These are phyloP conservation scores for Dendrolimus punctatus DNA, from an alignment of 1,140 invertebrate genomes.

Conservation along the genomic window DNA sequence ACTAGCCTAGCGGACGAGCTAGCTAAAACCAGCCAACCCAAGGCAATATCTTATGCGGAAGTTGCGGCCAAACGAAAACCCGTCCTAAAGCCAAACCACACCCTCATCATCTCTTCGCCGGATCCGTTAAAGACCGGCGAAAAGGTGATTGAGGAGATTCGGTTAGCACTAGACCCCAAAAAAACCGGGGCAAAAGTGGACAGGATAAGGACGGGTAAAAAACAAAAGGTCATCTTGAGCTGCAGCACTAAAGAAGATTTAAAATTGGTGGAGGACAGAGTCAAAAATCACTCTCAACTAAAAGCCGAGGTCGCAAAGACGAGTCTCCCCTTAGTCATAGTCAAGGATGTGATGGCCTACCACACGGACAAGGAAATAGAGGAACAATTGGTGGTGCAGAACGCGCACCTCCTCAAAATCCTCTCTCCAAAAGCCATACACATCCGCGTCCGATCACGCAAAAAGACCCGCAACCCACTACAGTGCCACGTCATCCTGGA, in stretches of 20 bases:
- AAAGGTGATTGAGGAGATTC: too few species aligned
- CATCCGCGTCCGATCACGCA: too few species aligned
- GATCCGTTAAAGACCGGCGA: too few species aligned
- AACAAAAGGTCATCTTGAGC: background rate
- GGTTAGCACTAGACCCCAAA: background rate
- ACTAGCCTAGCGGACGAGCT: too few species aligned
- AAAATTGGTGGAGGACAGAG: background rate
- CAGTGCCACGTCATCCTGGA: too few species aligned
- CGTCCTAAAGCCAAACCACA: too few species aligned
- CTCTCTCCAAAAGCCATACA: background rate
- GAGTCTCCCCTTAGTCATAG: background rate
- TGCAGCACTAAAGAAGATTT: background rate
- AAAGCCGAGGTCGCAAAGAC: background rate
- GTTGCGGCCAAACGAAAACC: too few species aligned
- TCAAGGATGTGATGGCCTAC: background rate
- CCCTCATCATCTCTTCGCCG: too few species aligned
- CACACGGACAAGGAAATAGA: background rate
- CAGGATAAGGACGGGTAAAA: background rate
- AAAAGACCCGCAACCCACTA: too few species aligned
- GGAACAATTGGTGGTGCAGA: background rate
- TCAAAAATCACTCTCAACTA: background rate
- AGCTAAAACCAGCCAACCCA: too few species aligned
- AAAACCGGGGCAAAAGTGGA: background rate
- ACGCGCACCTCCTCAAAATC: background rate
- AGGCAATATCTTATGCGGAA: too few species aligned